Base-by-base conservation (phyloP, 2,797 vertebrate genomes). In the Picus viridis region DNA sequence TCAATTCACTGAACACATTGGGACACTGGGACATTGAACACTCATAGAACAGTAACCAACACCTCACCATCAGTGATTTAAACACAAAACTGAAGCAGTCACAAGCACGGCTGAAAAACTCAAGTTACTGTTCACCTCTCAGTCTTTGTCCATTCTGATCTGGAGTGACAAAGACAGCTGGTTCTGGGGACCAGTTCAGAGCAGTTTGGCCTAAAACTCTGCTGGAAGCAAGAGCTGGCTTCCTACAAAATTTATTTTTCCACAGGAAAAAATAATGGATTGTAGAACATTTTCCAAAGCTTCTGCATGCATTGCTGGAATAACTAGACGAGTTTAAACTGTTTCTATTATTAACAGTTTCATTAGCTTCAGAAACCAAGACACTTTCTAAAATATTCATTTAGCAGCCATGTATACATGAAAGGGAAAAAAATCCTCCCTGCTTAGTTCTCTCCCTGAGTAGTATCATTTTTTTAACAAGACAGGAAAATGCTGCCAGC, bases 321-420 rank as follows among this genome's bases (percentile, higher is more conserved):
- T 79, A 90, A 26, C 36, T 90, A 58, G 27, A 49, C 69, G 81
- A 34, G 47, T 92, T 77, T 43, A 80, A 94, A 87, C 22, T 2
- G 19, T 67, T 89, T 91, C 39, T 88, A 26, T 65, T 72, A 62
- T 49, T 89, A 95, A 86, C 32, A 74, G 51, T 23, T 93, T 39
- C 30, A 63, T 39, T 78, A 57, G 8, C 59, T 89, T 94, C 76
- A 94, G 69, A 92, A 93, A 82, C n/a, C 69, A 79, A 56, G 29
- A 45, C 16, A 27, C 7, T 77, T 91, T 63, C 32, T 67, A 6
- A 94, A 85, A 5, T 62, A 65, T 79, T 76, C 59, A 34, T 81
- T 91, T 78, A 87, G 41, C 20, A 30, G n/a, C 27, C 26, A 45
- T 15, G 57, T 58, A 80, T 63, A 73, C 18, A 24, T 29, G 34